These are phyloP conservation scores for Eutrigla gurnardus DNA, from an alignment of 2,797 vertebrate species.

Conservation along the genomic window DNA sequence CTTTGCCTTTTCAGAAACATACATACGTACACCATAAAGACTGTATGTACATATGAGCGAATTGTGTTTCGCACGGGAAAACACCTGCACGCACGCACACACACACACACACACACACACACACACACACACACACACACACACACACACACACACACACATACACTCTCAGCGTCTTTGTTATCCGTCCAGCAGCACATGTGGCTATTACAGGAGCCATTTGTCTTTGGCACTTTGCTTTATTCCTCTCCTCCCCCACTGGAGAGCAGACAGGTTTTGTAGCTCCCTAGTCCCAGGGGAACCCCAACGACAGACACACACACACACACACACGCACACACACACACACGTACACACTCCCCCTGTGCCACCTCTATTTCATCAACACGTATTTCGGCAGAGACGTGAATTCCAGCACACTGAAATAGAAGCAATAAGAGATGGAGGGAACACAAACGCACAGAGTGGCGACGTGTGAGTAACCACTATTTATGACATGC, in stretches of 20 bases:
- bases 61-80: not conserved
- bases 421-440: conserved; percentile 27
- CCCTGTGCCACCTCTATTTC: conserved; percentile 38
- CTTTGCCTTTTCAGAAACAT: conserved; percentile 28
- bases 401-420: conserved; percentile 62
- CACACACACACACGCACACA: conserved; percentile 30
- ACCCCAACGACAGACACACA: conserved; percentile 40
- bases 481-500: conserved; percentile 61
- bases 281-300: conserved; percentile 64
- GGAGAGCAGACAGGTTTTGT: conserved; percentile 79
- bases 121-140: not conserved
- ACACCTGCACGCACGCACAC: conserved; percentile 29
- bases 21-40: conserved; percentile 19
- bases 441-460: conserved; percentile 30
- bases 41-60: not conserved
- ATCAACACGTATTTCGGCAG: conserved; percentile 41
- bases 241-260: conserved; percentile 76
- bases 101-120: conserved; percentile 15
- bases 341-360: conserved; percentile 22
- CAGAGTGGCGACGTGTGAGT: conserved; percentile 13
- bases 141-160: conserved; percentile 18
- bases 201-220: conserved; percentile 77
- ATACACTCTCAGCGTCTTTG: conserved; percentile 60
- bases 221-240: conserved; percentile 81
- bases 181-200: conserved; percentile 73